A percentile compares a stretch with the other conserved stretches of the same genome.
Evolutionary conservation across 2,888 invertebrate species (phyloP).

Genomic region (Dione juno): DNA sequence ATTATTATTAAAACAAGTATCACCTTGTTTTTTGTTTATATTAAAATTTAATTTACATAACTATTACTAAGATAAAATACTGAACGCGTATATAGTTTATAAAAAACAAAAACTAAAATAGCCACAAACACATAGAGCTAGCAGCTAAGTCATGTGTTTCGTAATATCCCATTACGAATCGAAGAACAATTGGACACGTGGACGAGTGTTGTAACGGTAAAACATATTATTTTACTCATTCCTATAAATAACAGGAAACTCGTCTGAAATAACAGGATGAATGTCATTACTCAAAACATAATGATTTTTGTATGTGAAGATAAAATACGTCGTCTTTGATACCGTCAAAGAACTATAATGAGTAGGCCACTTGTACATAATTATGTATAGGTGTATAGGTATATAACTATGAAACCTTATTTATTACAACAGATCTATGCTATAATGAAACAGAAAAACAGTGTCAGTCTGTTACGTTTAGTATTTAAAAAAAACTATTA

Average conservation of each 20-base stretch:
- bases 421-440: no score
- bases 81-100: not conserved
- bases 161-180: conserved; percentile 33
- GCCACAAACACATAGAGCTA: not conserved
- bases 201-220: conserved; percentile 55
- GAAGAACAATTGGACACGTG: conserved; percentile 65
- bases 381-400: not conserved
- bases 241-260: conserved; percentile 58
- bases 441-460: no score
- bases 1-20: no score
- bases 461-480: no score
- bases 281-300: conserved; percentile 54
- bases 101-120: not conserved
- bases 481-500: no score
- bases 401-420: no score
- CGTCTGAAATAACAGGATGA: conserved; percentile 65
- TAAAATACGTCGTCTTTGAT: conserved; percentile 3
- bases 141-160: conserved; percentile 19
- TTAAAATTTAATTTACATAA: not conserved
- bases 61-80: not conserved
- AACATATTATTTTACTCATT: conserved; percentile 56
- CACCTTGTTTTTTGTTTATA: no score
- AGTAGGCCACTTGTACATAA: not conserved
- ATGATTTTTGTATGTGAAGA: conserved; percentile 26
- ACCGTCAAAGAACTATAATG: not conserved